These are phyloP conservation scores for Epiblema foenella DNA, from an alignment of 2,888 invertebrate genomes.

Conservation along the genomic window DNA sequence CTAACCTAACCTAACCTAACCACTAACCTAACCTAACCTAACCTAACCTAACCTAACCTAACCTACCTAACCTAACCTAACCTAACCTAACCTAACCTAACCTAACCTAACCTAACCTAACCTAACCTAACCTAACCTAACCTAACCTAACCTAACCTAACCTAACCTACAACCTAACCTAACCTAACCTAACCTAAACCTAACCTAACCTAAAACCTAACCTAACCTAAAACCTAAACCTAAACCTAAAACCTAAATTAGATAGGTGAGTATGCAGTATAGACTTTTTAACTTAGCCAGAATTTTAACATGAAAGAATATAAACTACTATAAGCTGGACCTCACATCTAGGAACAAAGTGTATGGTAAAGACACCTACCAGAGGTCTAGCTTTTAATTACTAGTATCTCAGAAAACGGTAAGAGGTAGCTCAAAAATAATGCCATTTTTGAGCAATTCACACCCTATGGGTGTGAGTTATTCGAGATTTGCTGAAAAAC, in stretches of 20 bases:
- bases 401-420: too few relatives aligned
- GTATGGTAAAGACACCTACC: too few relatives aligned
- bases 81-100: slow-evolving; percentile 43
- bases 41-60: too few relatives aligned
- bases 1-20: slow-evolving; percentile 33
- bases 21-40: too few relatives aligned
- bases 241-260: slow-evolving; percentile 25
- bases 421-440: too few relatives aligned
- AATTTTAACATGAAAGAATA: slow-evolving; percentile 1
- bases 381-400: too few relatives aligned
- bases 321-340: slow-evolving; percentile 36
- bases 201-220: slow-evolving; percentile 33
- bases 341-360: too few relatives aligned
- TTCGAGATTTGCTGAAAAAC: too few relatives aligned
- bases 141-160: slow-evolving; percentile 46
- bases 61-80: slow-evolving; percentile 41
- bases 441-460: too few relatives aligned
- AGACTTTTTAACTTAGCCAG: slow-evolving; percentile 32
- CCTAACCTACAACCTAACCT: slow-evolving; percentile 46
- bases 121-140: slow-evolving; percentile 46
- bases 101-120: slow-evolving; percentile 46
- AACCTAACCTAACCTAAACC: slow-evolving; percentile 44
- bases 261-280: slow-evolving; percentile 32
- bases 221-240: slow-evolving; percentile 36
- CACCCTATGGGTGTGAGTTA: too few relatives aligned